These are phyloP conservation scores for Eospalax fontanierii DNA, from an alignment of 2,797 vertebrate species.

Conservation along the genomic window DNA sequence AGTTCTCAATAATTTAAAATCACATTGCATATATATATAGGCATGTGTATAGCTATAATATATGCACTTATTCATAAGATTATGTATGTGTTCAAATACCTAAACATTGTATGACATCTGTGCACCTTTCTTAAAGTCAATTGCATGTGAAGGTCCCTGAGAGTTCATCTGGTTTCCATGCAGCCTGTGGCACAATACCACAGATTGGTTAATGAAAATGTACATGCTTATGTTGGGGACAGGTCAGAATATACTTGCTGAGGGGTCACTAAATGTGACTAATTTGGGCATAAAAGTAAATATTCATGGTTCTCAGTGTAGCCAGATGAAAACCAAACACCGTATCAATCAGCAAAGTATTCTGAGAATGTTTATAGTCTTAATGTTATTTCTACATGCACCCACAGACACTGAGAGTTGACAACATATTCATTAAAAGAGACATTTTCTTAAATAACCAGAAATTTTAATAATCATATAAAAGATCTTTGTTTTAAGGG, in stretches of 20 bases:
- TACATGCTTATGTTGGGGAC: constrained; percentile 13
- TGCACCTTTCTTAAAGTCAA: background rate
- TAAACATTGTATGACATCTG: background rate
- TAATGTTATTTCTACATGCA: background rate
- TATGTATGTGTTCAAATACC: background rate
- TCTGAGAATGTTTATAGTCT: background rate
- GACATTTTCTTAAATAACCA: background rate
- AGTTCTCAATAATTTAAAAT: constrained; percentile 47
- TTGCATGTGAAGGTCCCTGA: background rate
- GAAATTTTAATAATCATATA: background rate
- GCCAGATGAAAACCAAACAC: constrained; percentile 32
- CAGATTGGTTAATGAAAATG: background rate
- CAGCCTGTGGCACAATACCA: background rate
- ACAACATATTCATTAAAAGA: background rate
- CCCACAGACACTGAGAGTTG: background rate
- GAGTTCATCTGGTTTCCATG: background rate
- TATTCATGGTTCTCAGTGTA: background rate
- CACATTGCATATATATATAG: background rate
- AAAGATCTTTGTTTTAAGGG: background rate
- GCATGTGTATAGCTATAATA: background rate
- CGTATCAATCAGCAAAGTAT: background rate
- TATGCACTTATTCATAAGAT: background rate
- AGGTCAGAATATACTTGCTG: constrained; percentile 1
- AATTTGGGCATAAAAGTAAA: constrained; percentile 57
- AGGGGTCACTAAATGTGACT: background rate